Percentiles rank a stretch among this genome's conserved stretches.
phyloP scores from a whole-genome alignment of 2,797 vertebrate genomes.

The Kryptolebias ocellatus region DNA sequence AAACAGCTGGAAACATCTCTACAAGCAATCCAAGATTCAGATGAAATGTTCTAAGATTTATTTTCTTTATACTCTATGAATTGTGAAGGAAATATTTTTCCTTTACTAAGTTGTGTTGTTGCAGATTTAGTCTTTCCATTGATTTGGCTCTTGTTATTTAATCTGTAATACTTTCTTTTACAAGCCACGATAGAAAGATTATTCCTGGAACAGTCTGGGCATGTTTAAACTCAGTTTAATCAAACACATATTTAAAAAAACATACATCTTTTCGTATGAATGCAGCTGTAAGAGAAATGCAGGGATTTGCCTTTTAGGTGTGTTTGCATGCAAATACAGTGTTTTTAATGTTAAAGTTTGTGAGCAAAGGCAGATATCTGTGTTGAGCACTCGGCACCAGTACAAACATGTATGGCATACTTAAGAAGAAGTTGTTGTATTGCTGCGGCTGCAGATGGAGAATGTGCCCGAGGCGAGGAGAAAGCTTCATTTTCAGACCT shows the following conservation, averaged over 20 bases:
- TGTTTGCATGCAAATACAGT: conserved; percentile 19
- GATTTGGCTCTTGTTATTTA: not conserved
- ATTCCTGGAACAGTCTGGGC: conserved; percentile 45
- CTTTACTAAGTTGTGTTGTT: not conserved
- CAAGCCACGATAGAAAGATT: no score
- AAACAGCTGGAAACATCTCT: conserved; percentile 47
- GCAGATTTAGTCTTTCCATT: conserved; percentile 15
- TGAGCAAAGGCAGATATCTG: conserved; percentile 2
- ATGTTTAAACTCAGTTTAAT: conserved; percentile 58
- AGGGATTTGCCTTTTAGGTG: conserved; percentile 2
- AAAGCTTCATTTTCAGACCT: conserved; percentile 53
- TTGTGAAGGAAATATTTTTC: not conserved
- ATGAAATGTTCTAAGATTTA: conserved; percentile 2
- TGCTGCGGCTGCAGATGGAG: conserved; percentile 53
- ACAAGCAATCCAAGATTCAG: conserved; percentile 19
- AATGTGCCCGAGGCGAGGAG: conserved; percentile 66
- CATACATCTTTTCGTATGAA: no score
- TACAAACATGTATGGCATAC: conserved; percentile 74
- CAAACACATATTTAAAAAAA: conserved; percentile 22
- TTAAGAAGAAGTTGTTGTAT: conserved; percentile 47
- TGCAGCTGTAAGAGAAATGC: not conserved
- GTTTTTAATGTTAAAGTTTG: conserved; percentile 8
- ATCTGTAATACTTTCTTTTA: not conserved
- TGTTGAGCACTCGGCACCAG: conserved; percentile 60
- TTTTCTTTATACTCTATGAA: not conserved